Evolutionary conservation across 2,888 invertebrate genomes (phyloP).

Genomic region (Cephus pygmeus): DNA sequence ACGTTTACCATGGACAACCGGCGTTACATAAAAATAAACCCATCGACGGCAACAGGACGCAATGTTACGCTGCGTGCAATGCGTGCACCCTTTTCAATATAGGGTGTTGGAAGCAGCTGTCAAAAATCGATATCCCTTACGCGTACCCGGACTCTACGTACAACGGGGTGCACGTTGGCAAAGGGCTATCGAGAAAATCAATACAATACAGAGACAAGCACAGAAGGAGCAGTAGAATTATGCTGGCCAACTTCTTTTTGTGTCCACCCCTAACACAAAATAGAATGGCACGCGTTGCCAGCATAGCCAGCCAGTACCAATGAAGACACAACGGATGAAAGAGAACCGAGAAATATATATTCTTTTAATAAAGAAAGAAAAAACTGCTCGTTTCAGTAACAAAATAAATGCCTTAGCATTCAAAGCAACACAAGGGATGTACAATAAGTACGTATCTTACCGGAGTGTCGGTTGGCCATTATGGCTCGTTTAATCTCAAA

Average conservation of each 20-base stretch:
- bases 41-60: background rate
- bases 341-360: background rate
- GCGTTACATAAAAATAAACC: conserved; percentile 8
- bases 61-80: background rate
- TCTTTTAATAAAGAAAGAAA: background rate
- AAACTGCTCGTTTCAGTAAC: background rate
- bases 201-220: conserved; percentile 40
- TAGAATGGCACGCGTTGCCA: background rate
- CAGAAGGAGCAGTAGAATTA: conserved; percentile 26
- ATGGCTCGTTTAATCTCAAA: background rate
- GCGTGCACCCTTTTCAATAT: conserved; percentile 5
- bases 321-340: background rate
- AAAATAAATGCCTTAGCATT: background rate
- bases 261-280: background rate
- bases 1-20: conserved; percentile 9
- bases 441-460: background rate
- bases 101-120: conserved; percentile 55
- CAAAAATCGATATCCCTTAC: conserved; percentile 62
- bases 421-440: background rate
- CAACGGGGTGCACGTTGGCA: conserved; percentile 13
- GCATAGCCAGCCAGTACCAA: background rate
- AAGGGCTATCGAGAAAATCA: conserved; percentile 48
- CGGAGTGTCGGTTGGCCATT: background rate
- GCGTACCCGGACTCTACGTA: conserved; percentile 11
- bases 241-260: conserved; percentile 38